Conservation (phyloP, 2,113 vertebrate genomes). For the Spilogale gracilis region DNA sequence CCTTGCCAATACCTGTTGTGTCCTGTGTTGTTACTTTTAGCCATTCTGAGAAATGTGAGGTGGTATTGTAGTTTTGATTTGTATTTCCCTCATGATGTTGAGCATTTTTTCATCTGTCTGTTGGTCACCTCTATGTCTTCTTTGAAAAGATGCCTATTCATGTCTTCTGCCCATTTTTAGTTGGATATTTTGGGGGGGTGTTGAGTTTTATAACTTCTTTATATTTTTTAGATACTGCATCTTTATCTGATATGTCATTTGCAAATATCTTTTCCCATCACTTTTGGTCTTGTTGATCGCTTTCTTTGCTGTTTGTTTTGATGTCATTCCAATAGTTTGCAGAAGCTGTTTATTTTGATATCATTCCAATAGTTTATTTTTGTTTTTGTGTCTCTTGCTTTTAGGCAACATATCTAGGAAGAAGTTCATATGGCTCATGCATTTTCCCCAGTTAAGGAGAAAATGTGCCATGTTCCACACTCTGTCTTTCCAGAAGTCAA, state of each 20-base stretch:
- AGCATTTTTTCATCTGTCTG: not conserved
- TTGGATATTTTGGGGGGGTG: not conserved
- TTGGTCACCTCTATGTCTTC: not conserved
- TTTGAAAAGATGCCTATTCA: not conserved
- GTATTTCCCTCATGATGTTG: not conserved
- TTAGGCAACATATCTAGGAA: not conserved
- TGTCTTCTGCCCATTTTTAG: not conserved
- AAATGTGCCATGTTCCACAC: not conserved
- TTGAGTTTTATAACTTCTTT: not conserved
- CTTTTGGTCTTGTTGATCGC: not conserved
- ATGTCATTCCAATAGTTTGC: not conserved
- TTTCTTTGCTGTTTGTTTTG: not conserved
- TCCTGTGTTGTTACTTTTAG: not conserved
- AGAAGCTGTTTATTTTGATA: not conserved
- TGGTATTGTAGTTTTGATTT: not conserved
- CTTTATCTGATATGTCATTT: not conserved
- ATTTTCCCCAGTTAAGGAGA: not conserved
- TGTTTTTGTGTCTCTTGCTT: not conserved
- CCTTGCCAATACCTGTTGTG: not conserved
- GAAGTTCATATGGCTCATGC: not conserved
- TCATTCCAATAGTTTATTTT: not conserved
- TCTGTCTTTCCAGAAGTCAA: not conserved
- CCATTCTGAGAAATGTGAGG: not conserved
- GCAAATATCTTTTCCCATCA: not conserved
- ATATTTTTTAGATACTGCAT: not conserved